Conservation (phyloP, 2,888 invertebrate species). For the Oligia fasciuncula region DNA sequence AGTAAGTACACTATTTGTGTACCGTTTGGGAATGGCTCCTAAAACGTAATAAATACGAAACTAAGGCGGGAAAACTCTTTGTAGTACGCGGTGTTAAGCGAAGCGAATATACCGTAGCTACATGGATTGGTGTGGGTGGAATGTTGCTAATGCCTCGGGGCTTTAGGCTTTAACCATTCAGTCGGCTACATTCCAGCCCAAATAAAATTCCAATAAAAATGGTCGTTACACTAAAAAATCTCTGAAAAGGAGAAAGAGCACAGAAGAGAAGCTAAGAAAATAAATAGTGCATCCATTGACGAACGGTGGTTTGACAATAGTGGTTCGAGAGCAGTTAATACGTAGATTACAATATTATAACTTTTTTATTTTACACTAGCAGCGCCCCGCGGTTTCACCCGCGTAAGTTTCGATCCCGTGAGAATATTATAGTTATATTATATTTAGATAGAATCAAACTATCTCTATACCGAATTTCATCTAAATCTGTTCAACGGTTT, state of each 20-base stretch:
- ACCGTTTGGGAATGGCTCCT: conserved; percentile 9
- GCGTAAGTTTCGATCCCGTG: too few species aligned
- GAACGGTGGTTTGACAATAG: too few species aligned
- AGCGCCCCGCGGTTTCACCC: too few species aligned
- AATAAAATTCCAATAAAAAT: background rate
- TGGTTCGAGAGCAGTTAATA: too few species aligned
- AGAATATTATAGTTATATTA: too few species aligned
- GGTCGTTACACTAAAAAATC: background rate
- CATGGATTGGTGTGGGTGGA: background rate
- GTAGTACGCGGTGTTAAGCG: conserved; percentile 3
- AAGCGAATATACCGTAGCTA: background rate
- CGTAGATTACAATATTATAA: too few species aligned
- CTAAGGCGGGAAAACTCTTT: conserved; percentile 10
- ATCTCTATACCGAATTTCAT: too few species aligned
- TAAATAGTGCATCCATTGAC: background rate
- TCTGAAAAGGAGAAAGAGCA: background rate
- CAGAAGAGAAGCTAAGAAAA: background rate
- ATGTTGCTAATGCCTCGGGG: background rate
- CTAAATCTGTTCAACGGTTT: too few species aligned
- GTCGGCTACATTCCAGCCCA: background rate
- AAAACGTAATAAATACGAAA: conserved; percentile 18
- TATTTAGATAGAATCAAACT: too few species aligned
- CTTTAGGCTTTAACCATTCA: background rate
- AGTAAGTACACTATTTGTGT: conserved; percentile 14
- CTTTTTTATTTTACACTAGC: too few species aligned